These are phyloP conservation scores for Semicossyphus pulcher DNA, from an alignment of 2,113 vertebrate genomes.

Conservation along the genomic window DNA sequence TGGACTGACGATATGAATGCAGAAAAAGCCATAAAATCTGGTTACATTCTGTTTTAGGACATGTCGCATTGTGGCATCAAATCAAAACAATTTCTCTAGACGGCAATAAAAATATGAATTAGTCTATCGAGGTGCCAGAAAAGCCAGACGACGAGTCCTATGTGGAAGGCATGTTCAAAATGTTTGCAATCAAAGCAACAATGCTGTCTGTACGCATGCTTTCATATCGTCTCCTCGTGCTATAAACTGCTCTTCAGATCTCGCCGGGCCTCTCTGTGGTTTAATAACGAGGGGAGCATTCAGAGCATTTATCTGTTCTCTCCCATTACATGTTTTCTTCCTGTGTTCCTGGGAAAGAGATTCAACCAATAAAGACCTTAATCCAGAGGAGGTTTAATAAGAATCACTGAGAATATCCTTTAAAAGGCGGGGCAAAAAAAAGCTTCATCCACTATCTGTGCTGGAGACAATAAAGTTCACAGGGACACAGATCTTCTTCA, in stretches of 20 bases:
- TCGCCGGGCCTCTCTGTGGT: slow-evolving; percentile 38
- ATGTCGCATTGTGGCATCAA: background rate
- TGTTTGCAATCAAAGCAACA: slow-evolving; percentile 53
- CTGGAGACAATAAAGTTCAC: slow-evolving; percentile 14
- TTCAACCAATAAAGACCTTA: slow-evolving; percentile 69
- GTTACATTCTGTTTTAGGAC: background rate
- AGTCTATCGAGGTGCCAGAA: background rate
- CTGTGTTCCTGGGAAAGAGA: slow-evolving; percentile 70
- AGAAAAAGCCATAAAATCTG: background rate
- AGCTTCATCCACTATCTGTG: too few relatives aligned
- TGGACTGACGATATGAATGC: background rate
- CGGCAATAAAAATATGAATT: background rate
- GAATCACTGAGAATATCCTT: slow-evolving; percentile 53
- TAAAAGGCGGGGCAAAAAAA: too few relatives aligned
- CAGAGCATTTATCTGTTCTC: slow-evolving; percentile 58
- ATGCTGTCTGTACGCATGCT: slow-evolving; percentile 46
- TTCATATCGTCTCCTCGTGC: slow-evolving; percentile 29
- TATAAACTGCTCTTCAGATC: slow-evolving; percentile 16
- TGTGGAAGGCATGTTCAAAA: background rate
- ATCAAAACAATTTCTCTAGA: background rate
- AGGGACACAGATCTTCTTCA: background rate
- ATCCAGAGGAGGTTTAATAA: slow-evolving; percentile 70
- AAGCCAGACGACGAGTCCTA: background rate
- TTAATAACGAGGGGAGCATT: slow-evolving; percentile 76
- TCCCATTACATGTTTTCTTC: slow-evolving; percentile 48